These are phyloP conservation scores for Okapia johnstoni DNA, from an alignment of 2,113 vertebrate species.

Conservation along the genomic window DNA sequence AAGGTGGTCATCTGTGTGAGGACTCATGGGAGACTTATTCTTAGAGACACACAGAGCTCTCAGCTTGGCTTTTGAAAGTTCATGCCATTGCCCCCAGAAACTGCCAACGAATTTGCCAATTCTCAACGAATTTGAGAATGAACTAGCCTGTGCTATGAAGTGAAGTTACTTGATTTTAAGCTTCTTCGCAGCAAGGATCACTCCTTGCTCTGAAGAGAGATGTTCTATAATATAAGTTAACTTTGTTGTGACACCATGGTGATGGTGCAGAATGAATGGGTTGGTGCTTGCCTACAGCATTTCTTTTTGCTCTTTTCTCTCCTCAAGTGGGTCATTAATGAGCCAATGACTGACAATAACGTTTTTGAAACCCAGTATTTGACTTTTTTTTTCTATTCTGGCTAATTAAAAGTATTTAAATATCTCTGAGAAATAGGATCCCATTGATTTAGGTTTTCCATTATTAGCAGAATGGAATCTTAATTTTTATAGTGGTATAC, in stretches of 20 bases:
- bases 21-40: not conserved
- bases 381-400: not conserved
- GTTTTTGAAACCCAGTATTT: not conserved
- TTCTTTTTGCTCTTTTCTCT: not conserved
- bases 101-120: not conserved
- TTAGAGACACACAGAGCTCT: not conserved
- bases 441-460: not conserved
- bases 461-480: not conserved
- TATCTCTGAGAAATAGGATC: not conserved
- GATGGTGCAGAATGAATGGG: not conserved
- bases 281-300: not conserved
- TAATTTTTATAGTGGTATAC: conserved; percentile 25
- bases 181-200: not conserved
- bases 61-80: not conserved
- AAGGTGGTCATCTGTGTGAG: not conserved
- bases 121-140: not conserved
- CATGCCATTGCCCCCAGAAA: not conserved
- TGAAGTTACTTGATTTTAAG: not conserved
- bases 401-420: not conserved
- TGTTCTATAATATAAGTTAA: not conserved
- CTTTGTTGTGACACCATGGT: not conserved
- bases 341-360: not conserved
- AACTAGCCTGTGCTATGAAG: not conserved
- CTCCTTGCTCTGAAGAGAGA: not conserved
- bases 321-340: not conserved